Conservation (phyloP, 2,113 vertebrate genomes). For the Ondatra zibethicus region DNA sequence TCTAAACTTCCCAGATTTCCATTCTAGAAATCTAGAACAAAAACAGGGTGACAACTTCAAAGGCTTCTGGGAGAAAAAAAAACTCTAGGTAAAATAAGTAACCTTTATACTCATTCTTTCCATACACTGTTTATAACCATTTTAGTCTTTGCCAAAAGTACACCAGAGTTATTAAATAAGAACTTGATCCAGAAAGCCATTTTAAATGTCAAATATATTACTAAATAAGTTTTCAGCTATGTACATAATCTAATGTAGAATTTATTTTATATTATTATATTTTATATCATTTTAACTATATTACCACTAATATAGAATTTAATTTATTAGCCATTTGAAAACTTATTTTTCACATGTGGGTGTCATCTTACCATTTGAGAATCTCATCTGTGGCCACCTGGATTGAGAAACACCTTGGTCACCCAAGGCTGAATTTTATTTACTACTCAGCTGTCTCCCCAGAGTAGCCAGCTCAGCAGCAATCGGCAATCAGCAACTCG, state of each 20-base stretch:
- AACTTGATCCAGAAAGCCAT: background rate
- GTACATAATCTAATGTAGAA: background rate
- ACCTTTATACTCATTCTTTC: background rate
- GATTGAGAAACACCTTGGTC: background rate
- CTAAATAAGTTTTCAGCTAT: background rate
- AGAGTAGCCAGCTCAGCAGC: background rate
- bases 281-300: background rate
- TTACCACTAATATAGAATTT: background rate
- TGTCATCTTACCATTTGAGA: conserved; percentile 35
- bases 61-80: background rate
- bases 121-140: background rate
- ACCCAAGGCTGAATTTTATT: conserved; percentile 42
- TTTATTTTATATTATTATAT: background rate
- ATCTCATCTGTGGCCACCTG: background rate
- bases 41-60: background rate
- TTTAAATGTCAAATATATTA: background rate
- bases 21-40: background rate
- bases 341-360: background rate
- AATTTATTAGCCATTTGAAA: background rate
- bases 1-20: background rate
- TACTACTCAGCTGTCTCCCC: conserved; percentile 33
- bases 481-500: conserved; percentile 11
- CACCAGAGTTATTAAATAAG: background rate
- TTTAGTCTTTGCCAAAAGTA: background rate
- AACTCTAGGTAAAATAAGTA: background rate